A percentile compares a stretch with the other conserved stretches of the same genome.
Evolutionary conservation across 1,140 invertebrate genomes (phyloP).

Genomic region (Sminthurides bifidus): DNA sequence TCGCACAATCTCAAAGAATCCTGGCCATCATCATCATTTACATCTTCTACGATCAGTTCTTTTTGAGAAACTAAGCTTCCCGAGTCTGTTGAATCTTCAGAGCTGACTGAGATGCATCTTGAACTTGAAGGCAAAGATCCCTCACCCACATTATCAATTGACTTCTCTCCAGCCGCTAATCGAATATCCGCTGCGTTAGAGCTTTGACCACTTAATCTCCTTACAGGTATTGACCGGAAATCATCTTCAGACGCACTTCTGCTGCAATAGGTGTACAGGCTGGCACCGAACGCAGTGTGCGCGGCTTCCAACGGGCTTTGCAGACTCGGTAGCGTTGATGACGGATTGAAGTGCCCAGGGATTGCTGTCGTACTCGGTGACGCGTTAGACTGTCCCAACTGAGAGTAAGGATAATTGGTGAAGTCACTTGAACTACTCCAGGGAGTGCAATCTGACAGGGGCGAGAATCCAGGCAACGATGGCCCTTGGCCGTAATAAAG

Average conservation of each 20-base stretch:
- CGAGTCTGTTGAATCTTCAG: slow-evolving; percentile 6
- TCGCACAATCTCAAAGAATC: background rate
- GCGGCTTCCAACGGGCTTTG: background rate
- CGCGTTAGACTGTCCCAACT: background rate
- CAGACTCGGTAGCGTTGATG: background rate
- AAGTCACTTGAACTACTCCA: slow-evolving; percentile 15
- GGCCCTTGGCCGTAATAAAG: slow-evolving; percentile 16
- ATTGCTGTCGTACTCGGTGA: background rate
- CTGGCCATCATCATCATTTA: slow-evolving; percentile 18
- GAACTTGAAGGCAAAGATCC: background rate
- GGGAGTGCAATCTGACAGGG: background rate
- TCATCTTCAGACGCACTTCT: background rate
- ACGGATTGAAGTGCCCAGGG: background rate
- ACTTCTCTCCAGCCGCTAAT: background rate
- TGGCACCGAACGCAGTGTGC: background rate
- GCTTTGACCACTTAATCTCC: too few species aligned
- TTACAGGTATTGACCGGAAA: too few species aligned
- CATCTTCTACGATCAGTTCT: slow-evolving; percentile 14
- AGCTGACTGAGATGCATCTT: slow-evolving; percentile 2
- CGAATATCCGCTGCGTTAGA: too few species aligned
- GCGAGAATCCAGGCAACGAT: slow-evolving; percentile 1
- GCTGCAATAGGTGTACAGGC: background rate
- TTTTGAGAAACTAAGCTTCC: slow-evolving; percentile 11
- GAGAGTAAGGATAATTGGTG: background rate
- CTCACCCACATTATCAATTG: background rate